These are phyloP conservation scores for Calameuta filiformis DNA, from an alignment of 2,888 invertebrate species.

Conservation along the genomic window DNA sequence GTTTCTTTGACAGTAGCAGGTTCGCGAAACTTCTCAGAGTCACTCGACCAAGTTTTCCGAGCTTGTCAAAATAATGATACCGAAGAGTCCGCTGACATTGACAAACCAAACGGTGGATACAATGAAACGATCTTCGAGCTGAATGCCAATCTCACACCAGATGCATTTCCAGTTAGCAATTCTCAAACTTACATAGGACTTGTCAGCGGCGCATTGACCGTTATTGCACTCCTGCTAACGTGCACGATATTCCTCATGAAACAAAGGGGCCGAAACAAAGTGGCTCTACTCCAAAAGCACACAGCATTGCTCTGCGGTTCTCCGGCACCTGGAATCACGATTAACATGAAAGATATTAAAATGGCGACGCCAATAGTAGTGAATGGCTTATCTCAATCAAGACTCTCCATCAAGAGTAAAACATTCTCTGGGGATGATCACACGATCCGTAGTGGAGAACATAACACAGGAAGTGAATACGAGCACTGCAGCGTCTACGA, in stretches of 20 bases:
- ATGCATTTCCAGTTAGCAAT: conserved; percentile 71
- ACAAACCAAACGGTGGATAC: conserved; percentile 15
- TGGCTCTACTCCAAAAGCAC: conserved; percentile 74
- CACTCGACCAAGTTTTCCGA: conserved; percentile 25
- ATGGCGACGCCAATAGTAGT: conserved; percentile 70
- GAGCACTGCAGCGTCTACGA: conserved; percentile 56
- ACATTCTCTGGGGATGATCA: conserved; percentile 44
- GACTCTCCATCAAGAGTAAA: conserved; percentile 67
- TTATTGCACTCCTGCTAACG: conserved; percentile 74
- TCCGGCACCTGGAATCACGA: conserved; percentile 69
- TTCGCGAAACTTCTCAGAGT: conserved; percentile 34
- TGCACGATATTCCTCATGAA: conserved; percentile 76
- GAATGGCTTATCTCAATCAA: conserved; percentile 69
- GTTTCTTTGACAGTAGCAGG: conserved; percentile 30
- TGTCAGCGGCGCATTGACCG: conserved; percentile 76
- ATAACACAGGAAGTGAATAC: conserved; percentile 59
- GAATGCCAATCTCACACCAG: conserved; percentile 66
- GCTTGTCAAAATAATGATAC: conserved; percentile 31
- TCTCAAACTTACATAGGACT: conserved; percentile 68
- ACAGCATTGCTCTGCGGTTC: conserved; percentile 71
- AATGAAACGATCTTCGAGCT: conserved; percentile 52
- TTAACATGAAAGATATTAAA: conserved; percentile 73
- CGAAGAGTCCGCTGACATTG: conserved; percentile 16
- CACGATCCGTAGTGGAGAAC: conserved; percentile 31
- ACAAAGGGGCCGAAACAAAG: conserved; percentile 73